These are phyloP conservation scores for Sicus ferrugineus DNA, from an alignment of 2,888 invertebrate species.

Conservation along the genomic window DNA sequence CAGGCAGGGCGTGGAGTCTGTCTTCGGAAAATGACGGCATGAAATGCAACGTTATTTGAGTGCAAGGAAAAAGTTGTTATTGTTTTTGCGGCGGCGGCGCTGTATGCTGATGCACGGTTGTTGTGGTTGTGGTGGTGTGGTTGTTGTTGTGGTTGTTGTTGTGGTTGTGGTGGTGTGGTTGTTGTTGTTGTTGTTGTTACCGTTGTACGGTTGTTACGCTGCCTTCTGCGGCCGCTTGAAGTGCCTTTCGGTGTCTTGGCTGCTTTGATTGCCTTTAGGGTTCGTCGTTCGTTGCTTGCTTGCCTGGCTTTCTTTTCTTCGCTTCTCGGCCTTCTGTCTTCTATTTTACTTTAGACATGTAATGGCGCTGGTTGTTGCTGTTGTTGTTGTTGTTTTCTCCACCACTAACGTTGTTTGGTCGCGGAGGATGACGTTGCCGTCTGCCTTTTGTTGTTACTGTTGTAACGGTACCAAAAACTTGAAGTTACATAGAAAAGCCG, in stretches of 20 bases:
- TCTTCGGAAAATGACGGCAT: conserved; percentile 12
- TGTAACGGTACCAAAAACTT: conserved; percentile 23
- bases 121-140: not conserved
- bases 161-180: conserved; percentile 4
- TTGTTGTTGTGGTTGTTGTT: conserved; percentile 6
- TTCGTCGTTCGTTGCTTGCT: not conserved
- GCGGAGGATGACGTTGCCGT: not conserved
- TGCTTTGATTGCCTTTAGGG: conserved; percentile 29
- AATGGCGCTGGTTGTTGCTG: not conserved
- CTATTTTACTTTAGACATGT: not conserved
- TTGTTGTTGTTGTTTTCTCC: conserved; percentile 9
- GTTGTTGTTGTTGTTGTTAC: conserved; percentile 11
- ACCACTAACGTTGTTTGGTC: not conserved
- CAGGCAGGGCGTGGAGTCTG: not conserved
- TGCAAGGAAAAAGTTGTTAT: conserved; percentile 12
- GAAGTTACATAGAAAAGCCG: not conserved
- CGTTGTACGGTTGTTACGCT: conserved; percentile 3
- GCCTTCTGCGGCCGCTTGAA: conserved; percentile 24
- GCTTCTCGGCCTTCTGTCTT: not conserved
- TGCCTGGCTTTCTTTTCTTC: not conserved
- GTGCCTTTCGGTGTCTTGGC: conserved; percentile 23
- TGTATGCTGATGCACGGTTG: conserved; percentile 6
- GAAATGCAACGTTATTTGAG: too few species aligned
- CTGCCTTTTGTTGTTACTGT: not conserved
- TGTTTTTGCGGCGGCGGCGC: conserved; percentile 10